Conservation (phyloP, 2,797 vertebrate genomes). For the Sebastes paucispinis region DNA sequence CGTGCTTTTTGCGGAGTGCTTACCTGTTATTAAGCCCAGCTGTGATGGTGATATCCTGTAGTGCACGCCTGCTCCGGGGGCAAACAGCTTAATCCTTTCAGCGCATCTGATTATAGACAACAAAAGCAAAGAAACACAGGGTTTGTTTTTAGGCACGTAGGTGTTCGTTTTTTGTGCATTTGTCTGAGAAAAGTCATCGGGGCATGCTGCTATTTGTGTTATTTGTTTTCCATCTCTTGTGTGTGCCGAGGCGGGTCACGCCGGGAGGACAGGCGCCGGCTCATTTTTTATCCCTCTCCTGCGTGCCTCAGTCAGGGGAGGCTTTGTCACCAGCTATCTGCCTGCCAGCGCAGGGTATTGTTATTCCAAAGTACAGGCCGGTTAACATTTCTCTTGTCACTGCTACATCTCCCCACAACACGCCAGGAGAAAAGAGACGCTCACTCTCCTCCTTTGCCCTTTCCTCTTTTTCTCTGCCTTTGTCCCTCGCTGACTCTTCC, state of each 20-base stretch:
- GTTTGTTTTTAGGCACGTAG: conserved; percentile 1
- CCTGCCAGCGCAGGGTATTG: conserved; percentile 71
- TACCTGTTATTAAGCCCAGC: conserved; percentile 53
- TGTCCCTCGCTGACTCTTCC: not conserved
- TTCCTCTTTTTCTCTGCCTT: conserved; percentile 28
- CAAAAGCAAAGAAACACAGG: not conserved
- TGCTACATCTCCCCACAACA: conserved; percentile 44
- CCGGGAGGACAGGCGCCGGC: conserved; percentile 46
- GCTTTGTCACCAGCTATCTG: conserved; percentile 80
- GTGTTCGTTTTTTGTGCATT: conserved; percentile 38
- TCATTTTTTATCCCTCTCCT: conserved; percentile 62
- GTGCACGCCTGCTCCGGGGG: not conserved
- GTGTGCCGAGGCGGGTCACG: conserved; percentile 32
- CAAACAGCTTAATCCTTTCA: conserved; percentile 46
- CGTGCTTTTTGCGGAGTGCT: conserved; percentile 31
- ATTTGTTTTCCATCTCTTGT: conserved; percentile 45
- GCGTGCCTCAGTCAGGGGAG: conserved; percentile 50
- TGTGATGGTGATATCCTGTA: conserved; percentile 32
- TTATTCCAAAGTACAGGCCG: conserved; percentile 71
- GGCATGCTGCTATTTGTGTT: conserved; percentile 50
- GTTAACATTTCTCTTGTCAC: conserved; percentile 79
- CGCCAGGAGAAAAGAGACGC: conserved; percentile 3
- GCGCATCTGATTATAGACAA: conserved; percentile 36
- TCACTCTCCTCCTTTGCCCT: conserved; percentile 21
- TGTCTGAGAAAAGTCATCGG: conserved; percentile 49